Percentiles rank a stretch among this genome's conserved stretches.
These are phyloP conservation scores for Oreochromis mossambicus DNA, from an alignment of 2,797 vertebrate species.

Conservation along the genomic window DNA sequence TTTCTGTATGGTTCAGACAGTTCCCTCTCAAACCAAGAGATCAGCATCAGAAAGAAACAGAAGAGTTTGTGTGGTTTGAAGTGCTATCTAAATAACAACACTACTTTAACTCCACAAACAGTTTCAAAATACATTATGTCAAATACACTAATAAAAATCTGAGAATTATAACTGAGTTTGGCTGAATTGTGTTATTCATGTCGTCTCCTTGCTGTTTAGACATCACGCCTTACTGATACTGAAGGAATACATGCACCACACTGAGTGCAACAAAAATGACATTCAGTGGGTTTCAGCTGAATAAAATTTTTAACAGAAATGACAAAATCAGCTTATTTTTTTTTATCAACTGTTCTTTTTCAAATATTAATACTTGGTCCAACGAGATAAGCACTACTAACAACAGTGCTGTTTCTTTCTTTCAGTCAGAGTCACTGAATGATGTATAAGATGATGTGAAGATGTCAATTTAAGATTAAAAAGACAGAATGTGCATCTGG, in stretches of 20 bases:
- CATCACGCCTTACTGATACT: neutral
- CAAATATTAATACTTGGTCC: neutral
- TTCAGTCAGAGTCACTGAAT: neutral
- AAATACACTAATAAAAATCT: neutral
- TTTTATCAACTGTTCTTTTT: neutral
- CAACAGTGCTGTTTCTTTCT: neutral
- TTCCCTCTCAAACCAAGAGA: neutral
- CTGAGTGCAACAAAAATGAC: neutral
- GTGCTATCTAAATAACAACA: neutral
- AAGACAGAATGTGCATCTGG: neutral
- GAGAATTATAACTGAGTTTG: neutral
- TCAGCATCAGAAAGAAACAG: neutral
- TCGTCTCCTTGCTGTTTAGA: neutral
- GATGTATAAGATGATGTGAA: neutral
- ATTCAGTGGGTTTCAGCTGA: neutral
- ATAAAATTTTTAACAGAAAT: neutral
- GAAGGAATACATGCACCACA: neutral
- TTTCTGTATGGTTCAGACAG: neutral
- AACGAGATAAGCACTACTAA: neutral
- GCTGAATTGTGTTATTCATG: neutral
- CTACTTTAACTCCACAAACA: neutral
- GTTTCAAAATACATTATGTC: neutral
- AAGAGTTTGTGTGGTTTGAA: neutral
- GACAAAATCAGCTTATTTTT: neutral
- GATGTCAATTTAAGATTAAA: neutral